Evolutionary conservation across 37 sponge, comb jelly and placozoan genomes (phyloP), one percentile per base, ranked within the genome.

Genomic region (Agelas oroides): DNA sequence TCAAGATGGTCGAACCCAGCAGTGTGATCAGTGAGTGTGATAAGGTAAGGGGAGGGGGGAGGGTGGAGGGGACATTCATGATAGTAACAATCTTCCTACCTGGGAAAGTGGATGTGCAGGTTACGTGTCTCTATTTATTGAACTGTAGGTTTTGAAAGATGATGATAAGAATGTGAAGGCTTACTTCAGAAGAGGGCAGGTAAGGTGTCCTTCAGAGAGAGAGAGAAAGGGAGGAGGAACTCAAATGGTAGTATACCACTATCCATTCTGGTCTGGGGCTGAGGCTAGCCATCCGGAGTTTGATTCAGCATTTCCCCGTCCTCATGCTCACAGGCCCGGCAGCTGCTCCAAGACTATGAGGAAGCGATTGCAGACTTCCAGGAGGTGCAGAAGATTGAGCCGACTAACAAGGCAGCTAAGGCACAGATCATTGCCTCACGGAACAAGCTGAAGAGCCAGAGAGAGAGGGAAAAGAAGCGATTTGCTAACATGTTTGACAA

Each of bases 131-230:
- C 27, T 62, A 13, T 28, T 27, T 11, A 6, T 28, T 2, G 5
- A n/a, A n/a, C 63, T 31, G 31, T 53, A 89, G 88, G 96, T 92
- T 0, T 75, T 95, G 18, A 31, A 78, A 53, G 73, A 80, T 14
- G 96, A 98, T 64, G 59, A 38, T 0, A 58, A 30, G 8, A 98
- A 98, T 69, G 67, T 96, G 37, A 98, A 98, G 67, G 96, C 93
- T n/a, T 84, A 86, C 36, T 98, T 94, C 71, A 91, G 98, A 72
- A 73, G 81, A 67, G 98, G 96, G 0, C 96, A 96, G 89, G 95
- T 95, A 53, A 68, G 77, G 46, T 46, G 46, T 46, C 3, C 46
- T 12, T 46, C 8, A n/a, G n/a, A n/a, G n/a, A n/a, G n/a, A n/a
- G n/a, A n/a, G n/a, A n/a, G n/a, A n/a, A n/a, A n/a, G n/a, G n/a